Evolutionary conservation across 2,797 vertebrate genomes (phyloP), one percentile per base, ranked within the genome.

Genomic region (Heliangelus exortis): DNA sequence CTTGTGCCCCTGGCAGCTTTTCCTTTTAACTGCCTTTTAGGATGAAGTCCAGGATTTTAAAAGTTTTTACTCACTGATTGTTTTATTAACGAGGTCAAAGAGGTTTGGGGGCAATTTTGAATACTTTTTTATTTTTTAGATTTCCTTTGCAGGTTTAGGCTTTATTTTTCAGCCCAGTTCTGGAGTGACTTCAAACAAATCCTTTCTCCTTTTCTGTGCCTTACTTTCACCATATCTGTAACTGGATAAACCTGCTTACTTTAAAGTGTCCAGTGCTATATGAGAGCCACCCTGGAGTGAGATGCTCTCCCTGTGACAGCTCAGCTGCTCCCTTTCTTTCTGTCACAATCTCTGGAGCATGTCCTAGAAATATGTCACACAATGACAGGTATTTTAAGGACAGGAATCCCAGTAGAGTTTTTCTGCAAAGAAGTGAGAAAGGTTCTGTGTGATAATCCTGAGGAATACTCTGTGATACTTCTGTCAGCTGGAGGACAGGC

Each of bases 1-100:
- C 83, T 80, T 68, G 87, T 92, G 89, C 86, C 90, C 84, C 54
- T 2, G 12, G 89, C 94, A 93, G 74, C 92, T 97, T 96, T 96
- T 96, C 48, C 63, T 94, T 96, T 96, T 94, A 96, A 94, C 95
- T 95, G 95, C 93, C 95, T 97, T 97, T 88, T 96, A 96, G 97
- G 96, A 97, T 65, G 77, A 58, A 84, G 92, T 97, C 95, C 96
- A 97, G 95, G 81, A 95, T 94, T 95, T 95, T 92, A 97, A 96
- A 92, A 90, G 93, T 96, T 97, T 96, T 95, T 67, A 90, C 53
- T 77, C 39, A 92, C 89, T 96, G 55, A 83, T 10, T 41, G 39
- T 93, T 93, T 85, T 74, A 87, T 95, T 92, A 80, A 96, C 89
- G 90, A 96, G 84, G 95, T 96, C 88, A 71, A 86, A 94, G 73